phyloP scores from a whole-genome alignment of 2,797 vertebrate genomes.

The Phrynocephalus guinanensis region DNA sequence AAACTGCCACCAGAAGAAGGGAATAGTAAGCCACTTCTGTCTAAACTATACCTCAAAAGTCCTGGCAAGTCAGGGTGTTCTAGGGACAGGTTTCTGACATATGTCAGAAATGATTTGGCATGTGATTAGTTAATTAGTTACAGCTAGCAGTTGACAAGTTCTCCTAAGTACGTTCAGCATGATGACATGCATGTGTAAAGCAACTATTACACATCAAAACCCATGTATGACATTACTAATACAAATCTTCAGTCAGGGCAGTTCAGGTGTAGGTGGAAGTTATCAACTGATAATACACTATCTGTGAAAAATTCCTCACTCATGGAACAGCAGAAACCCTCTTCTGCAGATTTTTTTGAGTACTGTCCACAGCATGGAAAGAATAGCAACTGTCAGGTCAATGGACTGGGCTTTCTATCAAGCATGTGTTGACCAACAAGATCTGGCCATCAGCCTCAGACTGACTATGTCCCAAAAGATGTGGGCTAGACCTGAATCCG shows the following conservation, averaged over 20 bases:
- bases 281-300: neutral
- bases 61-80: too few species aligned
- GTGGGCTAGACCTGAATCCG: neutral
- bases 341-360: neutral
- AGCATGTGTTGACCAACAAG: neutral
- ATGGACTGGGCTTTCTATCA: neutral
- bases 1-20: too few species aligned
- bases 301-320: neutral
- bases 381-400: neutral
- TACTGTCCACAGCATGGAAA: neutral
- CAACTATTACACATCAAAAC: neutral
- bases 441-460: neutral
- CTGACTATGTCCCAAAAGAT: neutral
- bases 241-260: neutral
- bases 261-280: neutral
- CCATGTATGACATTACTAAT: neutral
- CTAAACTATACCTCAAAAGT: too few species aligned
- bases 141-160: neutral
- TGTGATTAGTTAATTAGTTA: too few species aligned
- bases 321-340: neutral
- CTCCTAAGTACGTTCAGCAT: neutral
- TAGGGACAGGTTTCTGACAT: too few species aligned
- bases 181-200: neutral
- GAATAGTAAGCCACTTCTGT: too few species aligned
- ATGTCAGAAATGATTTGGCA: too few species aligned